Conservation (phyloP, 2,113 vertebrate species). For the Raja brachyura region DNA sequence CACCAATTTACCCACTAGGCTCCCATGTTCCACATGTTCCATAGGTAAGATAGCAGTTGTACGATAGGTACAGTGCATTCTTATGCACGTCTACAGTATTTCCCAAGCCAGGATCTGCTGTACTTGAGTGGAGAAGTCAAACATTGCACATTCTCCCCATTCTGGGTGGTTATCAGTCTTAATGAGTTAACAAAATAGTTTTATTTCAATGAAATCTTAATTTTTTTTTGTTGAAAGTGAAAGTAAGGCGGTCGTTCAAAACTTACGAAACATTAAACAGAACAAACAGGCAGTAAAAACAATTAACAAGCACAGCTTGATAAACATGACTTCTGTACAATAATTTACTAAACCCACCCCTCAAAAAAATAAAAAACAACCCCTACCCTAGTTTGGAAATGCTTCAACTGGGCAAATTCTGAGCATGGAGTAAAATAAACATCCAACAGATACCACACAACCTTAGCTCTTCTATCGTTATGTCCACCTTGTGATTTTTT, state of each 20-base stretch:
- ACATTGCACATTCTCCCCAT: not conserved
- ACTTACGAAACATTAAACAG: conserved; percentile 52
- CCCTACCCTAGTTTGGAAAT: conserved; percentile 57
- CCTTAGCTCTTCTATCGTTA: not conserved
- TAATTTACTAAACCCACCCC: conserved; percentile 64
- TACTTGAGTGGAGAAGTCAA: not conserved
- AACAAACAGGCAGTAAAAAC: conserved; percentile 49
- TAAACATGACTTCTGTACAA: conserved; percentile 62
- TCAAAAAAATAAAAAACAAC: not conserved
- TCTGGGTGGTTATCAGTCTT: not conserved
- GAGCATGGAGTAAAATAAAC: conserved; percentile 61
- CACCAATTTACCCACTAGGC: no score
- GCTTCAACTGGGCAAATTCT: conserved; percentile 61
- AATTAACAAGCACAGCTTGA: conserved; percentile 74
- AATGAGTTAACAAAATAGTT: not conserved
- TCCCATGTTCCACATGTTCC: no score
- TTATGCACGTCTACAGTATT: not conserved
- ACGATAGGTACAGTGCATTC: no score
- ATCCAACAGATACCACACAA: conserved; percentile 39
- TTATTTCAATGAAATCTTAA: not conserved
- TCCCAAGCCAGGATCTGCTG: not conserved
- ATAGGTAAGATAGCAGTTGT: no score
- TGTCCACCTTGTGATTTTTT: not conserved
- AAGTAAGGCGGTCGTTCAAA: conserved; percentile 56
- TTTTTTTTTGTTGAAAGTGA: conserved; percentile 40